These are phyloP conservation scores for Smittia aterrima DNA, from an alignment of 2,888 invertebrate genomes.

Conservation along the genomic window DNA sequence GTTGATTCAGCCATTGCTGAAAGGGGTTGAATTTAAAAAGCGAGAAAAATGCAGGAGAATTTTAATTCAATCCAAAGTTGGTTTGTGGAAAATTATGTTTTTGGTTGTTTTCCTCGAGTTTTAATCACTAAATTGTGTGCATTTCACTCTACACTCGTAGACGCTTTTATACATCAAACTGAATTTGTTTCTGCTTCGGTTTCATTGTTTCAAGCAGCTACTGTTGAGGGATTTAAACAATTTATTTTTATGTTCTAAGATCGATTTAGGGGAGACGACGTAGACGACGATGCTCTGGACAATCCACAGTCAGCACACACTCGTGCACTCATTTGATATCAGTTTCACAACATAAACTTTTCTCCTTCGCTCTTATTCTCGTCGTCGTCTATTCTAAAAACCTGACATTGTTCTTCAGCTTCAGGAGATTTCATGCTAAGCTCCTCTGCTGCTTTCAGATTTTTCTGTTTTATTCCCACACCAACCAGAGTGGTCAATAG, in stretches of 20 bases:
- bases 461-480: not conserved
- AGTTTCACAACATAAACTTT: constrained; percentile 10
- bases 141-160: not conserved
- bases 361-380: not conserved
- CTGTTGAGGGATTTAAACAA: constrained; percentile 12
- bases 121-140: not conserved
- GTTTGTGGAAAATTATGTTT: constrained; percentile 6
- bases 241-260: constrained; percentile 11
- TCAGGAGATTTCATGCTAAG: too few species aligned
- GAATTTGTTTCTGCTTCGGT: not conserved
- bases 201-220: not conserved
- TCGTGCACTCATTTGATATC: not conserved
- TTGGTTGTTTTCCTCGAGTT: not conserved
- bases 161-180: not conserved
- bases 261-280: not conserved
- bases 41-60: not conserved
- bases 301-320: not conserved
- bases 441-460: too few species aligned
- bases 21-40: not conserved
- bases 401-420: too few species aligned
- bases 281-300: not conserved
- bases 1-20: not conserved
- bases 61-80: not conserved
- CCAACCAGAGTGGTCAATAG: constrained; percentile 22
- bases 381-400: not conserved